Percentiles rank a stretch among this genome's conserved stretches.
Evolutionary conservation across 2,797 vertebrate genomes (phyloP).

Genomic region (Periparus ater): DNA sequence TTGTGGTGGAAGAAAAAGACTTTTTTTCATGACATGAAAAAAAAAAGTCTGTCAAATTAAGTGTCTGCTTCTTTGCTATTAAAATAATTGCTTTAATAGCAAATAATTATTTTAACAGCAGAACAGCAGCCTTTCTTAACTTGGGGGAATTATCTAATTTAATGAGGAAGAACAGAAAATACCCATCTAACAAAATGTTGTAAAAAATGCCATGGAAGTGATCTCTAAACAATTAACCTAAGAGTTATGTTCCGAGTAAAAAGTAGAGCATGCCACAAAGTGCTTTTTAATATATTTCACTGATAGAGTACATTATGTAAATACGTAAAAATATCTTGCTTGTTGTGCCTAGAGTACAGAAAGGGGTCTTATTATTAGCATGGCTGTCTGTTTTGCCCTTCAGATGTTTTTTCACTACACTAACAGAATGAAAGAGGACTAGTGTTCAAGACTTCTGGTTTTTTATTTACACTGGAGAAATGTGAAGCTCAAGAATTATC

Average conservation of each 20-base stretch:
- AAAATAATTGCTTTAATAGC: constrained; percentile 62
- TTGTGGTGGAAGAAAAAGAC: not conserved
- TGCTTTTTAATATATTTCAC: constrained; percentile 58
- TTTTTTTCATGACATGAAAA: not conserved
- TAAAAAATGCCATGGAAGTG: constrained; percentile 61
- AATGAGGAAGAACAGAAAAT: constrained; percentile 62
- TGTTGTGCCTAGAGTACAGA: constrained; percentile 48
- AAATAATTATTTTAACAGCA: constrained; percentile 63
- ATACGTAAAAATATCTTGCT: constrained; percentile 46
- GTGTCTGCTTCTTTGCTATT: constrained; percentile 57
- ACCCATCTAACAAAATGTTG: constrained; percentile 64
- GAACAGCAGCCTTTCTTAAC: constrained; percentile 53
- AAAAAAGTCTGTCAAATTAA: constrained; percentile 51
- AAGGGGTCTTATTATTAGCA: not conserved
- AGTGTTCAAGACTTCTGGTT: not conserved
- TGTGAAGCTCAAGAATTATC: not conserved
- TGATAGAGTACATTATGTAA: constrained; percentile 62
- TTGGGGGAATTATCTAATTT: constrained; percentile 55
- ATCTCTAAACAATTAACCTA: constrained; percentile 75
- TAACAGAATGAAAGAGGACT: not conserved
- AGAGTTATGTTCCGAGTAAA: constrained; percentile 56
- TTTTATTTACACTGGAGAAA: not conserved
- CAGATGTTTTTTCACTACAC: not conserved
- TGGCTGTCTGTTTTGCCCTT: constrained; percentile 28
- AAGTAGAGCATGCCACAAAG: constrained; percentile 67